These are phyloP conservation scores for Myiagra hebetior DNA, from an alignment of 2,113 vertebrate species.

Conservation along the genomic window DNA sequence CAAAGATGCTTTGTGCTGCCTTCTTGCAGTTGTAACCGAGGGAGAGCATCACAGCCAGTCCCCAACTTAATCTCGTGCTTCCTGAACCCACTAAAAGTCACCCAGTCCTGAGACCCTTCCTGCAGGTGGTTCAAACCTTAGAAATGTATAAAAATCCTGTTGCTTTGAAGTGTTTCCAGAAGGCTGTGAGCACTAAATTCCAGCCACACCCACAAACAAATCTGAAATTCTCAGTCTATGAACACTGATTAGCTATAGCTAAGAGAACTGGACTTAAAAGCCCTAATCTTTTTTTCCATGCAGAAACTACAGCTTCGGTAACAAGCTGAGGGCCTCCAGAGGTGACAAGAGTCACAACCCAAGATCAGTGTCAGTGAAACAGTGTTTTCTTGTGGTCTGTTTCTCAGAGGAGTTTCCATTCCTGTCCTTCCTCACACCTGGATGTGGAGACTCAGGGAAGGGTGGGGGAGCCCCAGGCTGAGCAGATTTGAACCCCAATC, in stretches of 20 bases:
- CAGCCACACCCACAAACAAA: background rate
- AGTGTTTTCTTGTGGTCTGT: background rate
- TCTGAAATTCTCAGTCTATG: background rate
- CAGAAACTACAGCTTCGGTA: background rate
- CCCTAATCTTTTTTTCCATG: background rate
- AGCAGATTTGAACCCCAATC: background rate
- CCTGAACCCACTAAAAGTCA: background rate
- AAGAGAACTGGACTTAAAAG: background rate
- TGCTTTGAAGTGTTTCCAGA: background rate
- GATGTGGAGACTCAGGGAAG: background rate
- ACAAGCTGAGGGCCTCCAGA: background rate
- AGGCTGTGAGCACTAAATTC: background rate
- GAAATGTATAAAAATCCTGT: background rate
- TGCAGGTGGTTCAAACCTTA: background rate
- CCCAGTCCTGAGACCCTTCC: background rate
- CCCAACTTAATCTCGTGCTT: background rate
- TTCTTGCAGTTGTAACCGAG: background rate
- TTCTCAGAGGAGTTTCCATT: background rate
- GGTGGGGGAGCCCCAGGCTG: background rate
- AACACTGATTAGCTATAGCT: accelerated
- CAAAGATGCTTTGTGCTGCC: background rate
- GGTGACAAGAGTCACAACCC: background rate
- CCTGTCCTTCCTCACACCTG: background rate
- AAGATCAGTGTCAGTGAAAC: background rate
- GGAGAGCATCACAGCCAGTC: background rate